phyloP scores from a whole-genome alignment of 2,888 invertebrate genomes.

The Unio delphinus region DNA sequence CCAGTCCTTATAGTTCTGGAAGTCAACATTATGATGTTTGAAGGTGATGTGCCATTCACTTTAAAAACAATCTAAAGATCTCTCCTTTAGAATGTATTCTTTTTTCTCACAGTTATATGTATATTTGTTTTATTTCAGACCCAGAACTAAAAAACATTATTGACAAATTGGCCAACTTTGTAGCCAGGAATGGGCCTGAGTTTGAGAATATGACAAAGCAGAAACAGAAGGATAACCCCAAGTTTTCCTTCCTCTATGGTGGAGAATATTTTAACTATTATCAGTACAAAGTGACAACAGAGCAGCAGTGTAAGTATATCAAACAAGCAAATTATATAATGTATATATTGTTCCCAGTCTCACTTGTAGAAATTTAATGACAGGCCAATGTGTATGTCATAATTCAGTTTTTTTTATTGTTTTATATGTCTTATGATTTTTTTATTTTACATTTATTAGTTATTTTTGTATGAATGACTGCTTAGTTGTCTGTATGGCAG shows the following conservation, averaged over 20 bases:
- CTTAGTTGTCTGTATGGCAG: too few species aligned
- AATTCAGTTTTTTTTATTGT: too few species aligned
- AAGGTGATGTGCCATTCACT: background rate
- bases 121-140: constrained; percentile 75
- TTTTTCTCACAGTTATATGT: background rate
- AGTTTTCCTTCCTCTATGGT: constrained; percentile 96
- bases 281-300: constrained; percentile 91
- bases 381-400: too few species aligned
- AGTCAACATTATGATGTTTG: background rate
- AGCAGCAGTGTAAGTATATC: constrained; percentile 78
- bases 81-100: background rate
- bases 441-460: too few species aligned
- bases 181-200: constrained; percentile 98
- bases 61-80: background rate
- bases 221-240: constrained; percentile 97
- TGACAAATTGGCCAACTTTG: constrained; percentile 98
- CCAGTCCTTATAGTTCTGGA: background rate
- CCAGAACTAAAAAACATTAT: constrained; percentile 96
- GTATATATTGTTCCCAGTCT: too few species aligned
- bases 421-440: too few species aligned
- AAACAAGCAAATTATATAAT: background rate
- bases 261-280: constrained; percentile 97
- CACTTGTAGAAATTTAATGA: too few species aligned
- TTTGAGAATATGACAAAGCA: constrained; percentile 99
- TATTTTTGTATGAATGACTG: too few species aligned